Evolutionary conservation across 1,140 invertebrate genomes (phyloP).

Genomic region (Temnothorax curvispinosus): DNA sequence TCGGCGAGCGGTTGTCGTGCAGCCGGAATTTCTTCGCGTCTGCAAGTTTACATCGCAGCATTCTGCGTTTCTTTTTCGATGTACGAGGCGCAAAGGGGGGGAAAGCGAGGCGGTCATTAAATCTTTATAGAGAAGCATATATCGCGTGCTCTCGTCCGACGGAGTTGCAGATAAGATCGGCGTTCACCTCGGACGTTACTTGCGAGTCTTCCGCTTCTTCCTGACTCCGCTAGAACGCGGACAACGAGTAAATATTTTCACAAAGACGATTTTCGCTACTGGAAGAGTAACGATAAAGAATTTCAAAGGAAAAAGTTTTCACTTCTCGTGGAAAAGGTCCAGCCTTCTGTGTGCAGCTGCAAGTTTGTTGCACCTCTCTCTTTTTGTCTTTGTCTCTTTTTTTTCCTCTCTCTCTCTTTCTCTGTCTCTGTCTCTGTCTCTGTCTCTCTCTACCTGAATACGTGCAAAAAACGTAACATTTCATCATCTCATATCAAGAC

Average conservation of each 20-base stretch:
- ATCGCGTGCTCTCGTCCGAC: constrained; percentile 31
- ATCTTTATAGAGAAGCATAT: constrained; percentile 61
- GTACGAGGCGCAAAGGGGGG: neutral
- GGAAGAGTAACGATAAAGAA: constrained; percentile 66
- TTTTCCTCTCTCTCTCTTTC: neutral
- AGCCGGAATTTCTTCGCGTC: constrained; percentile 25
- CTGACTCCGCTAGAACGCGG: constrained; percentile 29
- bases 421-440: neutral
- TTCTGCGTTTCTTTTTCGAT: neutral
- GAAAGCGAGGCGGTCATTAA: constrained; percentile 56
- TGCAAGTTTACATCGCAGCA: constrained; percentile 16
- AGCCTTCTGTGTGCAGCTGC: neutral
- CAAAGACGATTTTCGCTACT: constrained; percentile 69
- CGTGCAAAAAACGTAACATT: constrained; percentile 3
- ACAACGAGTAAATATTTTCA: constrained; percentile 41
- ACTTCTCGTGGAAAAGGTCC: constrained; percentile 33
- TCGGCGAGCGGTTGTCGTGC: constrained; percentile 9
- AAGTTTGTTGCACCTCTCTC: neutral
- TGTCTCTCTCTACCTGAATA: neutral
- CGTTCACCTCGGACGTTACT: constrained; percentile 14
- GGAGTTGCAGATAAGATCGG: constrained; percentile 62
- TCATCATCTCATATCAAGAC: constrained; percentile 39
- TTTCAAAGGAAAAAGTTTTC: constrained; percentile 67
- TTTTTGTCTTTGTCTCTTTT: neutral
- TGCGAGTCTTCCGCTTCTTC: constrained; percentile 47